Percentiles rank a stretch among this genome's conserved stretches.
Evolutionary conservation across 2,888 invertebrate genomes (phyloP).

Genomic region (Nymphalis polychloros): DNA sequence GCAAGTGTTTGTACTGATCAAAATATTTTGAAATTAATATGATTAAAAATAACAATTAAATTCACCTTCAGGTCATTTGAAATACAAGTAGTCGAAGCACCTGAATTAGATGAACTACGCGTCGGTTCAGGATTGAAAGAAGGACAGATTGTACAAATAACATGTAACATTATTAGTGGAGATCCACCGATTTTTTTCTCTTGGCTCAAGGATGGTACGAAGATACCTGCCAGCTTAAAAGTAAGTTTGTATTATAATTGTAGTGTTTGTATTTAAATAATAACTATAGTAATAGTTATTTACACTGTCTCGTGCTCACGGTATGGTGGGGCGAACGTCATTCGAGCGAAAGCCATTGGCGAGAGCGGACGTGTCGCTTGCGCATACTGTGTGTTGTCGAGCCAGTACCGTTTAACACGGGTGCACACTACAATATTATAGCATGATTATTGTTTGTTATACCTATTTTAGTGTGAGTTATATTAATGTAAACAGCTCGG

Average conservation of each 20-base stretch:
- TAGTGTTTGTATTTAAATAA: no score
- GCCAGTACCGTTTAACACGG: no score
- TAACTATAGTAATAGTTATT: no score
- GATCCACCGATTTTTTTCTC: constrained; percentile 87
- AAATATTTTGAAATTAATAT: neutral
- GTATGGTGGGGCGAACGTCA: no score
- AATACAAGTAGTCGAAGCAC: constrained; percentile 88
- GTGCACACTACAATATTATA: no score
- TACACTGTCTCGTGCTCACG: no score
- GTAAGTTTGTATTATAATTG: constrained; percentile 60
- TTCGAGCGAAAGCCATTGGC: no score
- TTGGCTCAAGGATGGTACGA: constrained; percentile 86
- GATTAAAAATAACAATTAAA: neutral
- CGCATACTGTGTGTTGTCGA: no score
- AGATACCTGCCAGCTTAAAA: constrained; percentile 83
- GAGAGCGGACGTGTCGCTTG: no score
- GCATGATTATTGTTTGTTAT: neutral
- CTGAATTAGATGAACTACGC: constrained; percentile 90
- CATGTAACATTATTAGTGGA: constrained; percentile 88
- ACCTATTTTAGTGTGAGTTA: neutral
- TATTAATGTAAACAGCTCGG: no score
- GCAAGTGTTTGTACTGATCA: no score
- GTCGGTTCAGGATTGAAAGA: constrained; percentile 91
- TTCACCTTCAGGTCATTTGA: constrained; percentile 80
- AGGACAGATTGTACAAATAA: constrained; percentile 91